phyloP scores from a whole-genome alignment of 1,140 invertebrate genomes.

The Alviniconcha marisindica region DNA sequence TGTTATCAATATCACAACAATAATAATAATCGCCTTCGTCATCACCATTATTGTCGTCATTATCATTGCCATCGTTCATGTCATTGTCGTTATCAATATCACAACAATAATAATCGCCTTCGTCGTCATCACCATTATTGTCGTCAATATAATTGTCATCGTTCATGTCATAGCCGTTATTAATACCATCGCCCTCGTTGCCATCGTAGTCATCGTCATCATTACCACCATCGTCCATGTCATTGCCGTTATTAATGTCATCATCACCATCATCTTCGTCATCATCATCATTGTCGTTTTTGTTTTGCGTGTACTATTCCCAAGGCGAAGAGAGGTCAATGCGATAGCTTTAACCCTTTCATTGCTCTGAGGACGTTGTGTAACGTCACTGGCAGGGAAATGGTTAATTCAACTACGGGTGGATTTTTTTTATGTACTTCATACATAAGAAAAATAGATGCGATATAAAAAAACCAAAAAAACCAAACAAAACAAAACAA shows the following conservation, averaged over 20 bases:
- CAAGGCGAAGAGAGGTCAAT: not conserved
- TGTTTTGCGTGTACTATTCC: not conserved
- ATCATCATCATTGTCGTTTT: not conserved
- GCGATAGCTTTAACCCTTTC: too few species aligned
- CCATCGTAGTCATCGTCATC: not conserved
- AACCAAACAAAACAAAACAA: too few species aligned
- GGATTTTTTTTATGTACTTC: too few species aligned
- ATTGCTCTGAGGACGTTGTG: too few species aligned
- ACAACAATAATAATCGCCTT: not conserved
- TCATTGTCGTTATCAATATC: not conserved
- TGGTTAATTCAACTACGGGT: too few species aligned
- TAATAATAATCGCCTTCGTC: too few species aligned
- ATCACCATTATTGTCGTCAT: not conserved
- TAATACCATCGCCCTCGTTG: not conserved
- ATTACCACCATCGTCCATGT: not conserved
- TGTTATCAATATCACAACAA: not conserved
- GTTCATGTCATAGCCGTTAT: not conserved
- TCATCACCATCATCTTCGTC: not conserved
- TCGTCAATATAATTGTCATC: not conserved
- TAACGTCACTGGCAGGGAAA: too few species aligned
- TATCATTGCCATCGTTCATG: not conserved
- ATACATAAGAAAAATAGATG: too few species aligned
- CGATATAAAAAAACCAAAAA: too few species aligned
- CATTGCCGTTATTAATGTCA: not conserved
- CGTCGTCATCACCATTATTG: not conserved